Base-by-base conservation (phyloP, 2,888 invertebrate species). In the Ischnus inquisitorius region DNA sequence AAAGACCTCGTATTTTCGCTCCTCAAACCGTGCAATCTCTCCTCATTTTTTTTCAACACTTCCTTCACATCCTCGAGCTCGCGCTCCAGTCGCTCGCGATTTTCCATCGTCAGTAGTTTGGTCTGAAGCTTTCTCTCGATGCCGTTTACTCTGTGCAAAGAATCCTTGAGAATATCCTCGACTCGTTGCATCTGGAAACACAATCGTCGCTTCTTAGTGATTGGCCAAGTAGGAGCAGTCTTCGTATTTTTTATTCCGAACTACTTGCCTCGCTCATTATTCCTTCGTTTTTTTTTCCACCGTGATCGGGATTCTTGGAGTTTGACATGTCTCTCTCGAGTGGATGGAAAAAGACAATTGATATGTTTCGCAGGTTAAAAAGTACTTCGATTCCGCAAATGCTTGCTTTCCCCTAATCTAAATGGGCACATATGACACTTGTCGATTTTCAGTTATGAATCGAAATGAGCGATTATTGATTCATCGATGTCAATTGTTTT, bases 11-110 rank as follows among this genome's bases (percentile, higher is more conserved):
- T 90, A 77, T 93, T 93, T 71, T 92, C 89, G 46, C 86, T 89
- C 54, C 90, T 87, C n/a, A 93, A 82, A 0, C 68, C 81, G 12
- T 85, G 77, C 57, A 93, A 81, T 80, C 87, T 86, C 41, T 91
- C 86, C 87, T 92, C 89, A 72, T 92, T 92, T 62, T 78, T 89
- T 54, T 83, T 88, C 22, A 93, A 85, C 19, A 90, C 86, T 14
- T 88, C 78, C 76, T 91, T 92, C 1, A 92, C 88, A 16, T 90
- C 88, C 54, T 89, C 89, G 48, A 93, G 86, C 75, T 92, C 91
- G 1, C 82, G 79, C 85, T 93, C 92, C 12, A 93, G 81, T 75
- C 85, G 87, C 19, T 92, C 92, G 3, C 92, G 90, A 87, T 88
- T 88, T 72, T 91, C 90, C n/a, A 82, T 74, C 0, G 90, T 91